Evolutionary conservation across 2,888 invertebrate species (phyloP), one percentile per base, ranked within the genome.

Genomic region (Craniophora ligustri): DNA sequence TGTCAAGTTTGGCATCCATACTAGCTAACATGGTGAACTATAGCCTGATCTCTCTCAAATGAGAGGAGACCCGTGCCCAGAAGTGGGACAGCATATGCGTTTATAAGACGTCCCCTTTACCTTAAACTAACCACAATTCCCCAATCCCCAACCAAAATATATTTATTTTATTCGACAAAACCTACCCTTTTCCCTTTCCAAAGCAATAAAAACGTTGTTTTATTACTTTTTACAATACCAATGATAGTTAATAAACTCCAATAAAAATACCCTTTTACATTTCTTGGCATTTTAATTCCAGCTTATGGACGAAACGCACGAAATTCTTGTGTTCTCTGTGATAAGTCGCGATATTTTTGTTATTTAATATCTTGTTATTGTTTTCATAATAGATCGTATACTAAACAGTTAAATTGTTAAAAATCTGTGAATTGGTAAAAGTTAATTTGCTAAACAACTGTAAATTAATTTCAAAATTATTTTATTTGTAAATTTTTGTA

Each of bases 141-240:
- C 23, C 1, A 6, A n/a, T 5, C n/a, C 10, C 5, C 5, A 10
- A 3, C 34, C 18, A 19, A 38, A 19, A 31, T 21, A 35, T 39
- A 19, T 51, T 35, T 39, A 7, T 28, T 7, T 42, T 28, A 10
- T 23, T 18, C 35, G 32, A 23, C 8, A 11, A n/a, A 15, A 26
- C 26, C 5, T 21, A 32, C 32, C 13, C 34, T n/a, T 42, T 14
- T 40, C 19, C 26, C 26, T 19, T 36, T 36, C 28, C 7, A 5
- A 18, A 34, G 28, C n/a, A 23, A 56, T 68, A 67, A 70, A 68
- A 13, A 55, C 45, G 16, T 10, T 38, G 30, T 53, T 71, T 66
- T 63, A 61, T 63, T 45, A 44, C 49, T 46, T 48, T 59, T 49
- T 57, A 62, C 60, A 62, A 76, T 38, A 34, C 16, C 28, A 38